Percentiles rank a stretch among this genome's conserved stretches.
phyloP scores from a whole-genome alignment of 1,140 invertebrate genomes.

The Lineus longissimus region DNA sequence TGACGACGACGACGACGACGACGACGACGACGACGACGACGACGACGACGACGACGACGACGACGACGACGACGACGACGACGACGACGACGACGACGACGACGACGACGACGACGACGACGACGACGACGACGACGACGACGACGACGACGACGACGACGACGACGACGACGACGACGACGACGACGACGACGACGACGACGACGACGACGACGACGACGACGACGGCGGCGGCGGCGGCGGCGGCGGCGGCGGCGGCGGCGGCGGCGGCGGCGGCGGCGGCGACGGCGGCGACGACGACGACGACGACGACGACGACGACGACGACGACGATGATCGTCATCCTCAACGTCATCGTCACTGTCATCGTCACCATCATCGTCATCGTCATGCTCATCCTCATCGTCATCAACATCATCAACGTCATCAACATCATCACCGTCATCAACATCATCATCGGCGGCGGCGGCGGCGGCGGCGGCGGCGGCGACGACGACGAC shows the following conservation, averaged over 20 bases:
- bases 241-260: slow-evolving; percentile 9
- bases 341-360: background rate
- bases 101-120: background rate
- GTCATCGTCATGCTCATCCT: background rate
- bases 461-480: too few species aligned
- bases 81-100: too few species aligned
- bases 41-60: too few species aligned
- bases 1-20: too few species aligned
- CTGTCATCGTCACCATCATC: background rate
- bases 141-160: slow-evolving; percentile 4
- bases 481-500: background rate
- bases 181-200: background rate
- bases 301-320: background rate
- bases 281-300: background rate
- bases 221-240: background rate
- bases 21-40: too few species aligned
- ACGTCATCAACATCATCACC: background rate
- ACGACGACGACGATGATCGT: background rate
- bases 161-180: background rate
- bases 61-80: too few species aligned
- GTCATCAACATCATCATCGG: background rate
- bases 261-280: background rate
- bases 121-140: slow-evolving; percentile 6
- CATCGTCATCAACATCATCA: background rate
- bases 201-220: slow-evolving; percentile 7